Evolutionary conservation across 1,140 invertebrate species (phyloP).

Genomic region (Drosophila asahinai): DNA sequence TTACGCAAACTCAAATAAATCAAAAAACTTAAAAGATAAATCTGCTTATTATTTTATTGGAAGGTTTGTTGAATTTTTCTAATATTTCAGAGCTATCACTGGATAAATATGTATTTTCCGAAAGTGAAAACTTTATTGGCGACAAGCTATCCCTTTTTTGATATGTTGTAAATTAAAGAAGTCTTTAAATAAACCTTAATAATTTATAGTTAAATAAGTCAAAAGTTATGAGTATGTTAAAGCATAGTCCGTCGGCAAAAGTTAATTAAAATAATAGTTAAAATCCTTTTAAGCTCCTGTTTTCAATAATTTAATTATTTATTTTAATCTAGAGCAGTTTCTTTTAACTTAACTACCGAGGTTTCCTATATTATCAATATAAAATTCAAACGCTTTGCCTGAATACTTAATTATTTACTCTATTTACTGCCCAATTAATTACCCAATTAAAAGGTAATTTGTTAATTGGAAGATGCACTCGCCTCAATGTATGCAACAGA

Average conservation of each 20-base stretch:
- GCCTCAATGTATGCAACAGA: conserved; percentile 38
- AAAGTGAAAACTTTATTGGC: too few relatives aligned
- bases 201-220: not conserved
- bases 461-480: not conserved
- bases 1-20: conserved; percentile 24
- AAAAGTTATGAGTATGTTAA: too few relatives aligned
- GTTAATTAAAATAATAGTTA: not conserved
- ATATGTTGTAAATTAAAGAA: not conserved
- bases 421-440: not conserved
- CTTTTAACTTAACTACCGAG: too few relatives aligned
- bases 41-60: not conserved
- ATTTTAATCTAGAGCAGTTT: too few relatives aligned
- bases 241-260: not conserved
- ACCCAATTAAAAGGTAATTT: conserved; percentile 13
- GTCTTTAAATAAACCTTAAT: not conserved
- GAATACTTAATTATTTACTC: not conserved
- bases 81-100: not conserved
- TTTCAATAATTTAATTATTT: not conserved
- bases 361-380: not conserved
- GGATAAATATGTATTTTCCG: too few relatives aligned
- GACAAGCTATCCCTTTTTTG: not conserved
- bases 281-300: not conserved
- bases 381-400: too few relatives aligned
- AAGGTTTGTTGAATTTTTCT: not conserved
- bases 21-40: conserved; percentile 5